These are phyloP conservation scores for Rosalia funebris DNA, from an alignment of 2,888 invertebrate species.

Conservation along the genomic window DNA sequence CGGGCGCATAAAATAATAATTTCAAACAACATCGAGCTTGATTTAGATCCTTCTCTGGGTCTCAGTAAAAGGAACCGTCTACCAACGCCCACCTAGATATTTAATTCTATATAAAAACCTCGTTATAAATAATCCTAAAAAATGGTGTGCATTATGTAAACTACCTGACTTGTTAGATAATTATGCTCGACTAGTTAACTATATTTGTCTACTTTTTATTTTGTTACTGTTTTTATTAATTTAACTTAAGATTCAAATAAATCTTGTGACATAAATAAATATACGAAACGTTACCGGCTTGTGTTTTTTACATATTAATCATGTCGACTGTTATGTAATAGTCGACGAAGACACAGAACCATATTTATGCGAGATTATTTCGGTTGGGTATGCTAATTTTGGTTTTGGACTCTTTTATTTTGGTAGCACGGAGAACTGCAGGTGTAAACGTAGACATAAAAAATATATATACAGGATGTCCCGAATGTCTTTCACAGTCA, in stretches of 20 bases:
- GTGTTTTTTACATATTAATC: neutral
- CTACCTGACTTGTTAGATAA: neutral
- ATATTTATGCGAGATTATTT: too few relatives aligned
- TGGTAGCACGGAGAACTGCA: too few relatives aligned
- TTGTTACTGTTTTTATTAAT: neutral
- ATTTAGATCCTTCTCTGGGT: too few relatives aligned
- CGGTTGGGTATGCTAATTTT: too few relatives aligned
- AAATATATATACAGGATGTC: too few relatives aligned
- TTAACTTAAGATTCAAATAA: neutral
- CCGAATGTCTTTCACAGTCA: too few relatives aligned
- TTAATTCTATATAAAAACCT: neutral
- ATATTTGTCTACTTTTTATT: neutral
- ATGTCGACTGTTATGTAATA: neutral
- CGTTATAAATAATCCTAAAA: conserved; percentile 9
- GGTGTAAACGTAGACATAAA: too few relatives aligned
- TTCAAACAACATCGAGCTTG: too few relatives aligned
- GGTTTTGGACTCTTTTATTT: too few relatives aligned
- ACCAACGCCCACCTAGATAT: conserved; percentile 1
- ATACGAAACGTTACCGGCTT: neutral
- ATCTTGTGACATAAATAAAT: neutral
- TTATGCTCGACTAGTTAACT: too few relatives aligned
- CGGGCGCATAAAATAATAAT: too few relatives aligned
- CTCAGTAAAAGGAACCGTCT: neutral
- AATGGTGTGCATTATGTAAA: conserved; percentile 11
- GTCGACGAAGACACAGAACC: too few relatives aligned